Base-by-base conservation (phyloP, 2,797 vertebrate genomes). In the Amazonetta brasiliensis region DNA sequence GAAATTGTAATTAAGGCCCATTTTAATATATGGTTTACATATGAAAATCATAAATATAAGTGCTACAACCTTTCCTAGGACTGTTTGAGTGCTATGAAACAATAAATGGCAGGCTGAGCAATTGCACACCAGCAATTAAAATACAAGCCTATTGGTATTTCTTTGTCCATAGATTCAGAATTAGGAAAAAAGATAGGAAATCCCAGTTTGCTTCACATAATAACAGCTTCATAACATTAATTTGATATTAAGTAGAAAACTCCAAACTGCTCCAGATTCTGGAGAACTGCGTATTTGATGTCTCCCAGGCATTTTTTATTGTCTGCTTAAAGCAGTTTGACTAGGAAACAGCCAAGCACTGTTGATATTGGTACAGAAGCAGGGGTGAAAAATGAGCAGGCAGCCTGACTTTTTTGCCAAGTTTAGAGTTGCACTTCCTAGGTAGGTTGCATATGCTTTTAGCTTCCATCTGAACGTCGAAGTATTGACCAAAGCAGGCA, bases 21-120 rank as follows among this genome's bases (percentile, higher is more conserved):
- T 95, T 89, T 62, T 72, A 95, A 72, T 86, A 84, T 17, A 30
- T 71, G 20, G 69, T 83, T 81, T 64, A 80, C 41, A 92, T 66
- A 81, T 76, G 43, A 80, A 95, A 94, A 86, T 86, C 4, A 44
- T 63, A 74, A 80, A 87, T 83, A 37, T 21, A 52, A 87, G 55
- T 66, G 16, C 72, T 91, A 41, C 26, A 78, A 26, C 55, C 30
- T 90, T 80, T 89, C 48, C 46, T 84, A 54, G 59, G 28, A 67
- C 35, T 73, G 30, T 56, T 52, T 39, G 60, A 93, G 67, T 33
- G 30, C 73, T 94, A 35, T n/a, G 66, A 75, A 73, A 81, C 55
- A 35, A 23, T 76, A 72, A 91, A 26, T 56, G 21, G 46, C 50
- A 86, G 50, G 39, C 33, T 73, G 46, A 81, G 59, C 19, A 63